Conservation (phyloP, 2,888 invertebrate genomes). For the Eretmocerus hayati region DNA sequence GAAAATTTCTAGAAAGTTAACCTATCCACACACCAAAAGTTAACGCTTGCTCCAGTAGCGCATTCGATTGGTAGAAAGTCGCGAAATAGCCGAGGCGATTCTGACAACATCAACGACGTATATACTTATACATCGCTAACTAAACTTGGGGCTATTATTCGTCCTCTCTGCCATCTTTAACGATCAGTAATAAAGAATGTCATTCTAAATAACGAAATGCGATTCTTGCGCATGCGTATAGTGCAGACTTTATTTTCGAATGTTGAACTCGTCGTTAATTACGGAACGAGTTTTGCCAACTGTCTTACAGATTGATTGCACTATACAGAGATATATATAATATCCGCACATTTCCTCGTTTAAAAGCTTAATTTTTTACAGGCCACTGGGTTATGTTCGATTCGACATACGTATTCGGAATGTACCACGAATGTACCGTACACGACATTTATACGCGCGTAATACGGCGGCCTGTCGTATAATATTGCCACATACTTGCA, state of each 20-base stretch:
- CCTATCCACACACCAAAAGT: too few relatives aligned
- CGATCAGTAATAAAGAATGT: constrained; percentile 2
- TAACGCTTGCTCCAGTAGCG: too few relatives aligned
- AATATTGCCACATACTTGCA: too few relatives aligned
- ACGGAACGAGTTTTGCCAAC: constrained; percentile 13
- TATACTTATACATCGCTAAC: neutral
- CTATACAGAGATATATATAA: neutral
- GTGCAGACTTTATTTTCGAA: too few relatives aligned
- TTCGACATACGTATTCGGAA: too few relatives aligned
- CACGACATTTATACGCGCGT: too few relatives aligned
- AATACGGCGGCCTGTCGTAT: too few relatives aligned
- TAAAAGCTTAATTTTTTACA: neutral
- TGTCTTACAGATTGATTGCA: too few relatives aligned
- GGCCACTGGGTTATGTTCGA: constrained; percentile 9
- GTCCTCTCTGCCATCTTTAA: neutral
- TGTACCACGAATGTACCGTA: neutral
- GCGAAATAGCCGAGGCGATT: neutral
- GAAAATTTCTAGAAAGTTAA: too few relatives aligned
- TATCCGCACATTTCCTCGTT: neutral
- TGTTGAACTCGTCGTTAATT: constrained; percentile 1
- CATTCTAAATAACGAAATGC: neutral
- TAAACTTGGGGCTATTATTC: too few relatives aligned
- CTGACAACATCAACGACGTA: neutral
- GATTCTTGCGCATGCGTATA: too few relatives aligned
- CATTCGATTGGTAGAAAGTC: constrained; percentile 6